Conservation (phyloP, 2,888 invertebrate genomes). For the Oscheius myriophilus region DNA sequence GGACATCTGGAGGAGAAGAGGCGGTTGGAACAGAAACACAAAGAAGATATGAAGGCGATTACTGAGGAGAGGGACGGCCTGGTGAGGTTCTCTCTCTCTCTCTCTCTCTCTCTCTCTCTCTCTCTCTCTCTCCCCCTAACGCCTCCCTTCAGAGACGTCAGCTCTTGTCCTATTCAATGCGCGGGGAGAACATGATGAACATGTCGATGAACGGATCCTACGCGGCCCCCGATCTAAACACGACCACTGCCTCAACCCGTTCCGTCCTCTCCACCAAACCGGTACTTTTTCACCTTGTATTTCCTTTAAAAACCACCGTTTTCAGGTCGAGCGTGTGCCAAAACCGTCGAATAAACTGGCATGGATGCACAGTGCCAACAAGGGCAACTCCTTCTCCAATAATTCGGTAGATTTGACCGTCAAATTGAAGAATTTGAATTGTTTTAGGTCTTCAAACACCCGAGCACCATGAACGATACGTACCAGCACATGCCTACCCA, state of each 20-base stretch:
- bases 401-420: background rate
- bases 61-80: background rate
- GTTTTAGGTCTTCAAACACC: conserved; percentile 11
- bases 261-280: conserved; percentile 17
- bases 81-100: conserved; percentile 3
- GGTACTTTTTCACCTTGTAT: conserved; percentile 1
- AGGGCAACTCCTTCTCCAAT: background rate
- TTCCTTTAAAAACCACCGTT: background rate
- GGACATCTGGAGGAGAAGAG: conserved; percentile 18
- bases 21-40: background rate
- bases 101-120: too few species aligned
- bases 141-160: conserved; percentile 6
- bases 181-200: conserved; percentile 10
- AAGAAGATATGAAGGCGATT: background rate
- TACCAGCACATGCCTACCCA: conserved; percentile 19
- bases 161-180: conserved; percentile 8
- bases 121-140: too few species aligned
- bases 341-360: background rate
- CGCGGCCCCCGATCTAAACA: background rate
- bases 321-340: background rate
- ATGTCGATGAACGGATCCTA: conserved; percentile 1
- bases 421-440: background rate
- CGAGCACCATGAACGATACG: conserved; percentile 8
- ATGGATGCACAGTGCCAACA: conserved; percentile 11
- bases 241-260: background rate